Conservation (phyloP, 2,888 invertebrate species). For the Heliconius erato region DNA sequence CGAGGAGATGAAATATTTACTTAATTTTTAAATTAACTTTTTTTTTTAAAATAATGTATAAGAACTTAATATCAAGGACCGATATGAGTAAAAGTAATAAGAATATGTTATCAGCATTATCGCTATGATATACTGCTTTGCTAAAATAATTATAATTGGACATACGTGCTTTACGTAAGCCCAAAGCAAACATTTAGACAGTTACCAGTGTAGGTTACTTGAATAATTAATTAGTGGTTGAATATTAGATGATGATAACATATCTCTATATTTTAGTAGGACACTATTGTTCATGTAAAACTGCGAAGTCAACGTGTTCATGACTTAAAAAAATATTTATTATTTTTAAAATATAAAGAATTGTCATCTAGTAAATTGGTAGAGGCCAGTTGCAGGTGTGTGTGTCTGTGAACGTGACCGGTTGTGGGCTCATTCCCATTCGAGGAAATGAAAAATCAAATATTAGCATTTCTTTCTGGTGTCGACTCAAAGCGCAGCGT, state of each 20-base stretch:
- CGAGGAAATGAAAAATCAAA: no score
- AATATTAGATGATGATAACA: conserved; percentile 17
- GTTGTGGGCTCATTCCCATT: no score
- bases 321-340: not conserved
- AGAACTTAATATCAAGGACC: not conserved
- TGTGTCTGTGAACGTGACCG: no score
- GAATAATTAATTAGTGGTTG: conserved; percentile 35
- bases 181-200: conserved; percentile 20
- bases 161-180: conserved; percentile 25
- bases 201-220: conserved; percentile 8
- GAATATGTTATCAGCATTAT: conserved; percentile 10
- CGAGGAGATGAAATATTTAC: no score
- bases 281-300: not conserved
- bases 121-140: not conserved
- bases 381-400: no score
- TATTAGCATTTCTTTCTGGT: no score
- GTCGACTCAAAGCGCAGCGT: no score
- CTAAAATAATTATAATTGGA: conserved; percentile 28
- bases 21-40: no score
- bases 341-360: not conserved
- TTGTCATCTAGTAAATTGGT: no score
- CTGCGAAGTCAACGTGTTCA: not conserved
- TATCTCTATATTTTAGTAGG: conserved; percentile 9
- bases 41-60: no score
- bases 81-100: not conserved